Percentiles rank a stretch among this genome's conserved stretches.
phyloP scores from a whole-genome alignment of 2,888 invertebrate genomes.

The Nomada fucata region DNA sequence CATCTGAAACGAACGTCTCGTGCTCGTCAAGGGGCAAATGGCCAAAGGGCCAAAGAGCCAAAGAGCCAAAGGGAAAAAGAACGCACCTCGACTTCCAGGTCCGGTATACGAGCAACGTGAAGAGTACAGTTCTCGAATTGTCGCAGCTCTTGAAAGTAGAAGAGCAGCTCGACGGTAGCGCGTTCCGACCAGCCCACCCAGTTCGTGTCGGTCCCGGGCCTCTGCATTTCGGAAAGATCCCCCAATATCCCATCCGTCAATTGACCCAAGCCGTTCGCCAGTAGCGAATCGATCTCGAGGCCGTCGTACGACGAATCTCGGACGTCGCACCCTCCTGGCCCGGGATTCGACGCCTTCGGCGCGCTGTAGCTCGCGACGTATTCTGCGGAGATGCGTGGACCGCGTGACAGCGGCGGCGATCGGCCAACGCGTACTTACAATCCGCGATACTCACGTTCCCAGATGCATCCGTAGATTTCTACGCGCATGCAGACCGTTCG shows the following conservation, averaged over 20 bases:
- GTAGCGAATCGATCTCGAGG: constrained; percentile 84
- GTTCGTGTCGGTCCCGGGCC: constrained; percentile 76
- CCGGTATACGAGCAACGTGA: constrained; percentile 87
- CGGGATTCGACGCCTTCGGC: constrained; percentile 88
- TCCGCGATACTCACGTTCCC: constrained; percentile 87
- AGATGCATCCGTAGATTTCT: constrained; percentile 94
- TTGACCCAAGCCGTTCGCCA: constrained; percentile 92
- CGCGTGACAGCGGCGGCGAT: no score
- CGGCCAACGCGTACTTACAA: no score
- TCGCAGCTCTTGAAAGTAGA: constrained; percentile 91
- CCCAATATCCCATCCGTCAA: constrained; percentile 91
- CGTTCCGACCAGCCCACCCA: constrained; percentile 96
- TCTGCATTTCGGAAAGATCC: constrained; percentile 84
- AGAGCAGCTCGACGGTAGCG: constrained; percentile 90
- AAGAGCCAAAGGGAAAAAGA: not conserved
- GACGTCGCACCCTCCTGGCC: constrained; percentile 87
- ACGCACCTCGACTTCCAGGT: constrained; percentile 90
- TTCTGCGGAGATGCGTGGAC: constrained; percentile 84
- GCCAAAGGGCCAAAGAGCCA: not conserved
- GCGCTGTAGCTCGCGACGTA: constrained; percentile 88
- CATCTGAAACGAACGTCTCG: constrained; percentile 86
- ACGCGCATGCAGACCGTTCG: constrained; percentile 96
- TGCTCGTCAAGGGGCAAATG: not conserved
- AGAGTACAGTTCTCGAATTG: constrained; percentile 87
- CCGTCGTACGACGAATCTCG: constrained; percentile 94